These are phyloP conservation scores for Lochmaea crataegi DNA, from an alignment of 2,888 invertebrate species.

Conservation along the genomic window DNA sequence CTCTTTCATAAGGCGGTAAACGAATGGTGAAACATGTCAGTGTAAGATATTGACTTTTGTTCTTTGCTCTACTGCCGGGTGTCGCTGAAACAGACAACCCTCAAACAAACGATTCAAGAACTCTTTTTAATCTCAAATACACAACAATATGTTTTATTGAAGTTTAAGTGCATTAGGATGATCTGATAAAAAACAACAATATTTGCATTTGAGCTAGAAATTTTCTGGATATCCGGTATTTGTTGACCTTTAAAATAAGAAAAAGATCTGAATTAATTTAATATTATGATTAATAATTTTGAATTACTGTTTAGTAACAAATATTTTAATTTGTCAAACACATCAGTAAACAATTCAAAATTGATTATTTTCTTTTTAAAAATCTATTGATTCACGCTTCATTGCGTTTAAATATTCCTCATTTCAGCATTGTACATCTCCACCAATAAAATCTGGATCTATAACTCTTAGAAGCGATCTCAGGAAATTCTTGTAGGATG, in stretches of 20 bases:
- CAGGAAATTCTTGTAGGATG: neutral
- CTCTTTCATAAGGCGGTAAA: conserved; percentile 50
- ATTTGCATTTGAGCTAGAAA: too few species aligned
- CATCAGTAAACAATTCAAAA: too few species aligned
- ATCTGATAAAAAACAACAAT: too few species aligned
- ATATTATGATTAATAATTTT: too few species aligned
- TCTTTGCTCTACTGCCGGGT: conserved; percentile 46
- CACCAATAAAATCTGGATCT: neutral
- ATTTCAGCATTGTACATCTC: neutral
- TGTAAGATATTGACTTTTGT: conserved; percentile 54
- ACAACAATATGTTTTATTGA: too few species aligned
- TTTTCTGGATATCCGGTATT: too few species aligned
- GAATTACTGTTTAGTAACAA: too few species aligned
- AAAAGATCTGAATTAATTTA: too few species aligned
- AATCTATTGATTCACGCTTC: neutral
- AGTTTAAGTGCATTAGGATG: too few species aligned
- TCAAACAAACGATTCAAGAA: conserved; percentile 20
- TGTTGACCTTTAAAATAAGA: too few species aligned
- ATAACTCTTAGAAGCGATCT: neutral
- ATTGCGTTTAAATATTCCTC: neutral
- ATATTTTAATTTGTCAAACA: too few species aligned
- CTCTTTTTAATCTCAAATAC: conserved; percentile 28
- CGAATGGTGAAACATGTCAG: conserved; percentile 52
- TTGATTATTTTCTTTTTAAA: too few species aligned
- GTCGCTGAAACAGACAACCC: conserved; percentile 27